Evolutionary conservation across 2,113 vertebrate genomes (phyloP), one percentile per base, ranked within the genome.

Genomic region (Lutjanus erythropterus): DNA sequence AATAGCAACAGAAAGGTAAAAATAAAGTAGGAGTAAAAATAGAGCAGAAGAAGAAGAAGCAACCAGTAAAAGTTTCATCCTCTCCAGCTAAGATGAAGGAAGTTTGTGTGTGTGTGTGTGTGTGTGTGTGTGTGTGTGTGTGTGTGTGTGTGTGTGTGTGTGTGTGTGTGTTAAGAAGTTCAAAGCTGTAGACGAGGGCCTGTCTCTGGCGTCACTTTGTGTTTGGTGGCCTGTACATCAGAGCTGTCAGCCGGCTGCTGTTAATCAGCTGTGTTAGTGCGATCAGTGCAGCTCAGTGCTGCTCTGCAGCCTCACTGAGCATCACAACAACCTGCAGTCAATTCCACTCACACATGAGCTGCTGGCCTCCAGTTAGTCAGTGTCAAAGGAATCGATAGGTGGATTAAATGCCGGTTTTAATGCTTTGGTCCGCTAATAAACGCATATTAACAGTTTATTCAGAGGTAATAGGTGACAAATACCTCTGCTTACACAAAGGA

Each of bases 1-100:
- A 75, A 75, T 75, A 75, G 61, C 61, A 46, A 5, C 47, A 35
- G 39, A 66, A 14, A n/a, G 15, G 9, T 75, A 66, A 47, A 60
- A 60, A 72, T 70, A 56, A 21, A 52, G 15, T 1, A 19, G 11
- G 12, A 29, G 10, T n/a, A 70, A 42, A 71, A 56, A 70, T 70
- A 71, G 37, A 56, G 15, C 49, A 53, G 16, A 7, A 41, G 23
- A 25, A 10, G 8, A 53, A 19, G 35, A 9, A 46, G 16, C 25
- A 15, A 49, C 6, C 16, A 8, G 31, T 67, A 16, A 7, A 35
- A 14, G 14, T 19, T 39, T 15, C 9, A 31, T 53, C 47, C 14
- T 33, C 21, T 15, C 46, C 16, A 4, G 3, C 5, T 23, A 27
- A 47, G 50, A 56, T 37, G 10, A 66, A 25, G n/a, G 8, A 19